These are phyloP conservation scores for Hemicrepidius hirtus DNA, from an alignment of 2,888 invertebrate genomes.

Conservation along the genomic window DNA sequence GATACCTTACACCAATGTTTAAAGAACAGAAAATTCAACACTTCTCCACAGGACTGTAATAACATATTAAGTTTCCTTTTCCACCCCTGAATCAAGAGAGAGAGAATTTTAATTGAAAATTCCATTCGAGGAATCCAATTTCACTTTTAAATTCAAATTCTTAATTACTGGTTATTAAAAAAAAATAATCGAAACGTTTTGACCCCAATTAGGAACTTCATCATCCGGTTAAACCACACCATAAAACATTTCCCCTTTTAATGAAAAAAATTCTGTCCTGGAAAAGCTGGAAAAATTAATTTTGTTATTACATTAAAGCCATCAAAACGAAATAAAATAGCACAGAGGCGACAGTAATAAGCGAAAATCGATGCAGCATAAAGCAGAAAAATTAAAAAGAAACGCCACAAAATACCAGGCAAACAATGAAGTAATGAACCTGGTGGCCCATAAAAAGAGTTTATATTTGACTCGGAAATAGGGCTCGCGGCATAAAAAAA, in stretches of 20 bases:
- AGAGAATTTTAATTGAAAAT: too few relatives aligned
- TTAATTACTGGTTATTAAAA: too few relatives aligned
- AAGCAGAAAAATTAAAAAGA: slow-evolving; percentile 24
- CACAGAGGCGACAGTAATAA: slow-evolving; percentile 2
- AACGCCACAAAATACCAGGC: slow-evolving; percentile 15
- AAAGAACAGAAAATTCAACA: not conserved
- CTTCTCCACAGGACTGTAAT: not conserved
- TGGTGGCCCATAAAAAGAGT: slow-evolving; percentile 12
- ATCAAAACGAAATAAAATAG: slow-evolving; percentile 5
- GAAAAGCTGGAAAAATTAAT: not conserved
- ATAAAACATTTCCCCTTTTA: too few relatives aligned
- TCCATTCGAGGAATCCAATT: too few relatives aligned
- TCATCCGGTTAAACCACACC: too few relatives aligned
- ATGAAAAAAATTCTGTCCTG: too few relatives aligned
- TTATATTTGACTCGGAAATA: slow-evolving; percentile 9
- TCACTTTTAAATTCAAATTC: too few relatives aligned
- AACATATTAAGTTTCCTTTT: too few relatives aligned
- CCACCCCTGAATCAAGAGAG: too few relatives aligned
- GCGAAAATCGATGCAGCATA: slow-evolving; percentile 15
- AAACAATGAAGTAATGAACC: slow-evolving; percentile 26
- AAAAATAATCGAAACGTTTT: too few relatives aligned
- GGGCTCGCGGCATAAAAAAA: slow-evolving; percentile 15
- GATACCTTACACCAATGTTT: slow-evolving; percentile 6
- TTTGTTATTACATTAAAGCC: slow-evolving; percentile 4
- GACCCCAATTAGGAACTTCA: too few relatives aligned